Evolutionary conservation across 2,797 vertebrate species (phyloP).

Genomic region (Cuniculus paca): DNA sequence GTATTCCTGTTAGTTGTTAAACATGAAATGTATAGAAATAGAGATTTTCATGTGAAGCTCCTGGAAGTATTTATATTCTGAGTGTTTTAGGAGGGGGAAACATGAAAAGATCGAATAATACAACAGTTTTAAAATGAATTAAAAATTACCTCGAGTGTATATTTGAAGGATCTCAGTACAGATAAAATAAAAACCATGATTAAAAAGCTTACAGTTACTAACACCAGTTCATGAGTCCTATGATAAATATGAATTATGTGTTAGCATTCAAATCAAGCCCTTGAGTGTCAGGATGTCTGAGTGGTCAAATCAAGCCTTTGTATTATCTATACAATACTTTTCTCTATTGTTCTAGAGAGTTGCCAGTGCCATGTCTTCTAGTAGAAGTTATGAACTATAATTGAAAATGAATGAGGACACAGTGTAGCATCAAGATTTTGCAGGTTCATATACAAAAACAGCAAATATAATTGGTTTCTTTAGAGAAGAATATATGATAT

Average conservation of each 20-base stretch:
- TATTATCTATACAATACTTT: neutral
- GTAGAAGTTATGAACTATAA: neutral
- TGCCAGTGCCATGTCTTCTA: neutral
- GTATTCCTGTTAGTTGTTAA: neutral
- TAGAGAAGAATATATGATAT: neutral
- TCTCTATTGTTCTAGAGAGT: neutral
- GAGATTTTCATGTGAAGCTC: neutral
- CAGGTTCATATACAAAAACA: neutral
- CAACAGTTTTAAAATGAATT: slow-evolving; percentile 21
- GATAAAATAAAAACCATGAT: slow-evolving; percentile 5
- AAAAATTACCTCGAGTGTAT: neutral
- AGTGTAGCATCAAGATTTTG: neutral
- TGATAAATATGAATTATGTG: slow-evolving; percentile 11
- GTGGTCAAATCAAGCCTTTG: neutral
- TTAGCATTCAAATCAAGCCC: slow-evolving; percentile 10
- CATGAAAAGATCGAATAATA: neutral
- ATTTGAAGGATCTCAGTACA: neutral
- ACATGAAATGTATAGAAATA: neutral
- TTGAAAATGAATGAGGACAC: slow-evolving; percentile 40
- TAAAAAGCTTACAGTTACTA: neutral
- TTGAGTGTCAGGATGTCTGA: neutral
- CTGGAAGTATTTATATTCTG: neutral
- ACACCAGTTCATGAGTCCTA: neutral
- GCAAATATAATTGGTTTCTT: neutral
- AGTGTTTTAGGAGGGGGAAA: neutral